These are phyloP conservation scores for Polyodon spathula DNA, from an alignment of 2,113 vertebrate genomes.

Conservation along the genomic window DNA sequence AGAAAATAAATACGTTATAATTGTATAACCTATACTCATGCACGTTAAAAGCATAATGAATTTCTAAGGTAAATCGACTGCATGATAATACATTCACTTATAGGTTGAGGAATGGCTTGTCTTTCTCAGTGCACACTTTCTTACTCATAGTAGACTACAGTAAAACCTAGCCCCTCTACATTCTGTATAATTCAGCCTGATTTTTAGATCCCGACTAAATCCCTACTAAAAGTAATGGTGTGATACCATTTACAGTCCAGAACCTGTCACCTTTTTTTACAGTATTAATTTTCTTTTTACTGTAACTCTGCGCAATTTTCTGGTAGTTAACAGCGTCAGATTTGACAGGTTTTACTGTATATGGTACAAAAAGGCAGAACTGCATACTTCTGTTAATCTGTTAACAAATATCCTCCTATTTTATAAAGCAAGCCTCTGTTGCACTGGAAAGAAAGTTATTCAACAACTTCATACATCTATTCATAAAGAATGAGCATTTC, in stretches of 20 bases:
- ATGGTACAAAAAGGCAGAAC: too few species aligned
- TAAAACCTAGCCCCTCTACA: too few species aligned
- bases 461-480: conserved; percentile 15
- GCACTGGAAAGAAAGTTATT: conserved; percentile 15
- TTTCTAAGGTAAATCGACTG: neutral
- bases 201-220: too few species aligned
- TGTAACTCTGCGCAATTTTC: neutral
- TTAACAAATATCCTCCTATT: too few species aligned
- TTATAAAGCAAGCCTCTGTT: too few species aligned
- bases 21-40: neutral
- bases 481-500: conserved; percentile 6
- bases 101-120: neutral
- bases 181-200: too few species aligned
- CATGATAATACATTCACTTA: neutral
- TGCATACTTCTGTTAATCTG: conserved; percentile 8
- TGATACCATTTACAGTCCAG: too few species aligned
- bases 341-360: too few species aligned
- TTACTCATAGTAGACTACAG: neutral
- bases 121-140: neutral
- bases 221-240: too few species aligned
- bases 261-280: too few species aligned
- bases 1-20: neutral
- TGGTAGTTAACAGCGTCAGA: too few species aligned
- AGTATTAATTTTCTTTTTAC: neutral
- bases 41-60: neutral